Evolutionary conservation across 92 coral and sea anemone genomes (phyloP).

Genomic region (Zoanthus solanderi): DNA sequence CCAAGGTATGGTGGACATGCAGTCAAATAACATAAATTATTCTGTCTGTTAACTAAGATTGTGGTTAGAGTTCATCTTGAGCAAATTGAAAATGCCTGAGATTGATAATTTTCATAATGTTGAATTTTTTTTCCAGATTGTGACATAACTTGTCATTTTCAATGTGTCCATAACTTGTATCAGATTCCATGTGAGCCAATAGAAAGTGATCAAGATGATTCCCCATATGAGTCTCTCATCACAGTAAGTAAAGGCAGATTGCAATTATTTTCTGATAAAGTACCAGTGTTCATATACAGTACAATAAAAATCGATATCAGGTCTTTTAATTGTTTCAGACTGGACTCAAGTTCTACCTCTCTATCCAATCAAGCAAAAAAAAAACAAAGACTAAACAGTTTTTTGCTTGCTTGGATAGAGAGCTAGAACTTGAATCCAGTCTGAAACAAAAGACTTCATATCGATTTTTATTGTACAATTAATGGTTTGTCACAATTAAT

Average conservation of each 20-base stretch:
- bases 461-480: neutral
- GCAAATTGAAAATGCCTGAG: too few species aligned
- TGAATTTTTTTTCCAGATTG: conserved; percentile 59
- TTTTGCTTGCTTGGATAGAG: too few species aligned
- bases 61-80: neutral
- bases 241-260: conserved; percentile 65
- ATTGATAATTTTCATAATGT: too few species aligned
- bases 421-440: too few species aligned
- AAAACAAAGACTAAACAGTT: too few species aligned
- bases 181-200: conserved; percentile 56
- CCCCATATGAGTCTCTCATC: conserved; percentile 63
- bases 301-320: neutral
- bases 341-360: too few species aligned
- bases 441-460: too few species aligned
- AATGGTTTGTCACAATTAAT: too few species aligned
- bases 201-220: conserved; percentile 61
- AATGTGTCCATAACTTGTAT: conserved; percentile 64
- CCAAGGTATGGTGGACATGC: conserved; percentile 64
- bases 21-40: neutral
- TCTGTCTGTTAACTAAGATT: neutral
- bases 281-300: neutral
- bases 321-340: too few species aligned
- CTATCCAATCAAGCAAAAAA: too few species aligned
- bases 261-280: neutral
- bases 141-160: conserved; percentile 72